Evolutionary conservation across 2,797 vertebrate genomes (phyloP).

Genomic region (Limosa lapponica): DNA sequence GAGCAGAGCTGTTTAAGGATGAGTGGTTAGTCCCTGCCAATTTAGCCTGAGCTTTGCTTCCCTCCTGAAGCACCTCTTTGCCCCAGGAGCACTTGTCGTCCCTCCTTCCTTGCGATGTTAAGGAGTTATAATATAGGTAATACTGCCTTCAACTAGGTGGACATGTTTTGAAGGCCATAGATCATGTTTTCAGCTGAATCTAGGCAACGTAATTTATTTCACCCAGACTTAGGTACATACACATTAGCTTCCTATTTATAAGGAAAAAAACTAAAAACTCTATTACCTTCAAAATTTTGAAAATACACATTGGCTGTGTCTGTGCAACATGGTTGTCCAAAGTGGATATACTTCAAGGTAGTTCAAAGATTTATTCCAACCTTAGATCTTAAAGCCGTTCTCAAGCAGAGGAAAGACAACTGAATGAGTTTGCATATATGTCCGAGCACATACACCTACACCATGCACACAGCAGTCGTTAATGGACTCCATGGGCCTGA

Average conservation of each 20-base stretch:
- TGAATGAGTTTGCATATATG: no score
- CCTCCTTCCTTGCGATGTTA: not conserved
- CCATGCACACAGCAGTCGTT: fast-evolving
- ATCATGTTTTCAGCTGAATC: not conserved
- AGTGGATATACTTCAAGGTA: not conserved
- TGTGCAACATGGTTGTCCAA: not conserved
- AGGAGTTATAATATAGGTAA: not conserved
- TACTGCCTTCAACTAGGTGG: not conserved
- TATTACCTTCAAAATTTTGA: not conserved
- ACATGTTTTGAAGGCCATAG: not conserved
- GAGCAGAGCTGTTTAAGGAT: not conserved
- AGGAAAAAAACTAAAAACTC: not conserved
- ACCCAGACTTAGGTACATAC: no score
- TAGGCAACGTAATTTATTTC: not conserved
- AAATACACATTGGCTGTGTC: not conserved
- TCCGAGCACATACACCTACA: not conserved
- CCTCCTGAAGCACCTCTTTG: not conserved
- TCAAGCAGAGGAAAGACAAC: not conserved
- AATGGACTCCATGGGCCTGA: not conserved
- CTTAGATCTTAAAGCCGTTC: not conserved
- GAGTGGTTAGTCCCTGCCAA: not conserved
- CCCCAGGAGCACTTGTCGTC: not conserved
- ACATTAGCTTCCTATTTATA: not conserved
- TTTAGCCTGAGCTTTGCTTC: not conserved
- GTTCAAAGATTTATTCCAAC: not conserved